A percentile compares a stretch with the other conserved stretches of the same genome.
Evolutionary conservation across 1,140 invertebrate genomes (phyloP).

Genomic region (Mycetomoellerius zeteki): DNA sequence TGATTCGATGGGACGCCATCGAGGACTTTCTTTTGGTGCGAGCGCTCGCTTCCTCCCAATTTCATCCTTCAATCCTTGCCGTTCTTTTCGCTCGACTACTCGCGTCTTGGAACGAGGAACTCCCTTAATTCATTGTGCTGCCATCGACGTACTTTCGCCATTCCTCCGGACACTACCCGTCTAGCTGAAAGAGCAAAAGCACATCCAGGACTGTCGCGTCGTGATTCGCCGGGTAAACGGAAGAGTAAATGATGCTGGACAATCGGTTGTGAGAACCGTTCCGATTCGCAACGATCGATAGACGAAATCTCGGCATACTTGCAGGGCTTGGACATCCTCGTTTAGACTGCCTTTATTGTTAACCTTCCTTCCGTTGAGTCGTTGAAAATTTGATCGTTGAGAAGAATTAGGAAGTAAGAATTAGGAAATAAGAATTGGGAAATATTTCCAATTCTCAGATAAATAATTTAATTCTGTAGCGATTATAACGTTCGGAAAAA

Average conservation of each 20-base stretch:
- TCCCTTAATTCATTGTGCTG: conserved; percentile 67
- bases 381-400: background rate
- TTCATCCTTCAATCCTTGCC: conserved; percentile 16
- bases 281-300: background rate
- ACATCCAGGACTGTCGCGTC: conserved; percentile 39
- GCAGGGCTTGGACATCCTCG: background rate
- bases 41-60: conserved; percentile 15
- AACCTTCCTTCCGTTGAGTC: conserved; percentile 23
- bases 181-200: conserved; percentile 52
- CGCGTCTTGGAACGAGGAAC: conserved; percentile 31
- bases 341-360: conserved; percentile 17
- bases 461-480: background rate
- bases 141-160: conserved; percentile 62
- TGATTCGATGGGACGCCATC: conserved; percentile 51
- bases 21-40: conserved; percentile 25
- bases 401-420: background rate
- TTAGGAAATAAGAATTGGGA: background rate
- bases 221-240: conserved; percentile 56
- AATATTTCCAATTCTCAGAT: background rate
- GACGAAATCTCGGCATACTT: conserved; percentile 1
- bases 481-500: background rate
- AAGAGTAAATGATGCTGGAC: conserved; percentile 59
- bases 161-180: background rate
- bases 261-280: conserved; percentile 32
- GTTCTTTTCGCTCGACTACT: conserved; percentile 37